Conservation (phyloP, 2,797 vertebrate genomes). For the Apodemus agrarius region DNA sequence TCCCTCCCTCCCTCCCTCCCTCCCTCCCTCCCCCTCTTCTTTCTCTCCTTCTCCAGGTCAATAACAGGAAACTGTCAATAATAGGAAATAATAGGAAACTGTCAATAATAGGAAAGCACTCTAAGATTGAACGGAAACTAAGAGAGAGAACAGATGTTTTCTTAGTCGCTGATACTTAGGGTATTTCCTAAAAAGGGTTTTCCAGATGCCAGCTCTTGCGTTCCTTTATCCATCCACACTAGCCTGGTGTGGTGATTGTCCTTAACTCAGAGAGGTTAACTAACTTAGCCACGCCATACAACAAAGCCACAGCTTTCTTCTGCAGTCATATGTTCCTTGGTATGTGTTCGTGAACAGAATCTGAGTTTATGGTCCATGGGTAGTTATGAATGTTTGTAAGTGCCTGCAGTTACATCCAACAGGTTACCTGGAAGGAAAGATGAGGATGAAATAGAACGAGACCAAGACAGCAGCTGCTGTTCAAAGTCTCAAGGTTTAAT, state of each 20-base stretch:
- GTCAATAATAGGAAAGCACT: neutral
- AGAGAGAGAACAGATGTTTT: neutral
- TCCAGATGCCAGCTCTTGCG: neutral
- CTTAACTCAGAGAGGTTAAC: neutral
- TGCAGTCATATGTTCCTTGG: neutral
- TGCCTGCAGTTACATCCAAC: no score
- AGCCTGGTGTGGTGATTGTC: neutral
- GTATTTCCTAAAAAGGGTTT: neutral
- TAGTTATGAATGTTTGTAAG: neutral
- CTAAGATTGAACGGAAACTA: neutral
- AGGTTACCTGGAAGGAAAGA: no score
- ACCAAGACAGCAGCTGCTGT: no score
- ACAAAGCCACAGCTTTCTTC: neutral
- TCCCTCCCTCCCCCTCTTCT: no score
- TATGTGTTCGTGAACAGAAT: slow-evolving; percentile 2
- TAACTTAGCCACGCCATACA: neutral
- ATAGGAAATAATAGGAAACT: neutral
- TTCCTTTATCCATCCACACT: neutral
- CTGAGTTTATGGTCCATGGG: neutral
- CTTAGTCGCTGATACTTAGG: neutral
- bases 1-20: no score
- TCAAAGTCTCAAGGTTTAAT: no score
- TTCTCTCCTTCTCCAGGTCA: no score
- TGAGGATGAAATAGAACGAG: no score
- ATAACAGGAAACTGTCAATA: no score